Percentiles rank a stretch among this genome's conserved stretches.
These are phyloP conservation scores for Drosophila virilis DNA, from an alignment of 1,140 invertebrate genomes.

Conservation along the genomic window DNA sequence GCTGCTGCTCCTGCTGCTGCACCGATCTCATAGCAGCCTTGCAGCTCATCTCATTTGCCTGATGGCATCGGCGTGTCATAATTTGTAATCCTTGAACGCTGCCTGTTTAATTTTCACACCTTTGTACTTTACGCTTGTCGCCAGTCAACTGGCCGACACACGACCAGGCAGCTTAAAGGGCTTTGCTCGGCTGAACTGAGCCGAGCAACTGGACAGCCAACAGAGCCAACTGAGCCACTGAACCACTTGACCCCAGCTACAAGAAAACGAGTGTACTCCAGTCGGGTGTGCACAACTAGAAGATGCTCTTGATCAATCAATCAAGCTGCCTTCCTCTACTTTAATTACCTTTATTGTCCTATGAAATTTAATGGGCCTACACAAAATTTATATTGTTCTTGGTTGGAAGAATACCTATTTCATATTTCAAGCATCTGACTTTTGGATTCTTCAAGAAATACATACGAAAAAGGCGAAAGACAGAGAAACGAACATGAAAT, in stretches of 20 bases:
- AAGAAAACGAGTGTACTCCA: neutral
- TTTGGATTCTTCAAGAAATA: too few species aligned
- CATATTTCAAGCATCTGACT: too few species aligned
- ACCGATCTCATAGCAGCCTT: too few species aligned
- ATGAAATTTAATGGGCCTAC: too few species aligned
- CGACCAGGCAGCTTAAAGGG: constrained; percentile 60
- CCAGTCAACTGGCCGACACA: constrained; percentile 57
- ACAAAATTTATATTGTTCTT: too few species aligned
- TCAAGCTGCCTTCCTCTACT: too few species aligned
- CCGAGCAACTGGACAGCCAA: constrained; percentile 19
- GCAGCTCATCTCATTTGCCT: constrained; percentile 60
- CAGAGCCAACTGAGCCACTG: neutral
- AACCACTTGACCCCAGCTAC: constrained; percentile 9
- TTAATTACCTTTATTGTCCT: too few species aligned
- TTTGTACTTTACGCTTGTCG: constrained; percentile 52
- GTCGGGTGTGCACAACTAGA: too few species aligned
- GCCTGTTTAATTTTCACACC: constrained; percentile 82
- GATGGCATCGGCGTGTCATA: constrained; percentile 72
- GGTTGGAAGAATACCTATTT: too few species aligned
- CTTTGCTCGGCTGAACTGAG: constrained; percentile 9
- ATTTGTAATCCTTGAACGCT: constrained; percentile 78
- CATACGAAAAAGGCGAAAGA: too few species aligned
- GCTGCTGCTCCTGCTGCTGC: neutral
- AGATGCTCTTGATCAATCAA: too few species aligned
- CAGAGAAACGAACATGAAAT: too few species aligned